Evolutionary conservation across 2,888 invertebrate genomes (phyloP).

Genomic region (Acleris holmiana): DNA sequence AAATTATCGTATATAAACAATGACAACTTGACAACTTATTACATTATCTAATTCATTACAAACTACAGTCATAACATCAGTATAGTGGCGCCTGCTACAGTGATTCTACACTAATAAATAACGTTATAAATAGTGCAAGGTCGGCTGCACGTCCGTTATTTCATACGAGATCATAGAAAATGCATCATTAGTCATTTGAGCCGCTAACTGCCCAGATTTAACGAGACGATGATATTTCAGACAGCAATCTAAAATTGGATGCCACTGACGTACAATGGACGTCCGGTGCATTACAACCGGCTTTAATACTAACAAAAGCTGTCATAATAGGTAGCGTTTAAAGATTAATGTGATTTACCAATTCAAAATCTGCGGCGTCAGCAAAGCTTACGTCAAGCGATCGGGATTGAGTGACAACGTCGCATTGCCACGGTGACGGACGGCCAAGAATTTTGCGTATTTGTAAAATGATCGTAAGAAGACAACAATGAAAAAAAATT

Average conservation of each 20-base stretch:
- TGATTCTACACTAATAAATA: slow-evolving; percentile 13
- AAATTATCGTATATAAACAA: slow-evolving; percentile 6
- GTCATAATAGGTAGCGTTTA: slow-evolving; percentile 46
- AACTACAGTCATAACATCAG: slow-evolving; percentile 21
- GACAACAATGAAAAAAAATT: slow-evolving; percentile 73
- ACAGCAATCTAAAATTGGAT: slow-evolving; percentile 70
- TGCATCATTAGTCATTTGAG: slow-evolving; percentile 46
- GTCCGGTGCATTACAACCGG: slow-evolving; percentile 54
- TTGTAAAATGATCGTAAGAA: slow-evolving; percentile 56
- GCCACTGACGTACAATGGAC: slow-evolving; percentile 58
- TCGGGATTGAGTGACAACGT: slow-evolving; percentile 58
- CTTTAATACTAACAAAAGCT: slow-evolving; percentile 49
- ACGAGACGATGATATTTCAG: slow-evolving; percentile 61
- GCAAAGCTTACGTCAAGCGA: slow-evolving; percentile 54
- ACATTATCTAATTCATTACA: slow-evolving; percentile 17
- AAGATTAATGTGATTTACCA: slow-evolving; percentile 36
- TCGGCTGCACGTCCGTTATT: slow-evolving; percentile 25
- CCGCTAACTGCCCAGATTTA: slow-evolving; percentile 55
- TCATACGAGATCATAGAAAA: slow-evolving; percentile 41
- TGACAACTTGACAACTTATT: slow-evolving; percentile 18
- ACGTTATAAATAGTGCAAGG: slow-evolving; percentile 32
- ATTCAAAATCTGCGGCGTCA: slow-evolving; percentile 47
- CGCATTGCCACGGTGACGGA: slow-evolving; percentile 54
- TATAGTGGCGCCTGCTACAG: slow-evolving; percentile 18
- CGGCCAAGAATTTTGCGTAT: slow-evolving; percentile 60